A percentile compares a stretch with the other conserved stretches of the same genome.
Evolutionary conservation across 2,113 vertebrate genomes (phyloP).

Genomic region (Bos indicus): DNA sequence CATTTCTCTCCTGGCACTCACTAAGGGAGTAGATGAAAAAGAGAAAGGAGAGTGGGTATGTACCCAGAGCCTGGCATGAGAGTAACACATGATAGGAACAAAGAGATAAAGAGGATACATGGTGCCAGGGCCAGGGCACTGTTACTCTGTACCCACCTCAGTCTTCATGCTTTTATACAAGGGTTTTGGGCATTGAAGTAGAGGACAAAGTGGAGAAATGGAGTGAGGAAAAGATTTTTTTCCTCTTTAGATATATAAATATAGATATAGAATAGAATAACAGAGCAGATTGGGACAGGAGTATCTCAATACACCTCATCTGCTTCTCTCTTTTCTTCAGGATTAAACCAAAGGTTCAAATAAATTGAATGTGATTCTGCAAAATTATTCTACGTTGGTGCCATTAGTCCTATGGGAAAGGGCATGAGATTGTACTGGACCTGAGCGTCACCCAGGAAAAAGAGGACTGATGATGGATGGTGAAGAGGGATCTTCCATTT

Average conservation of each 20-base stretch:
- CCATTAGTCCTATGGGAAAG: neutral
- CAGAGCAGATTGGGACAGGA: neutral
- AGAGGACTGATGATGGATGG: neutral
- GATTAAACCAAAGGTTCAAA: neutral
- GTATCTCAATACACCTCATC: neutral
- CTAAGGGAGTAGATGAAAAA: neutral
- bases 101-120: rapidly evolving
- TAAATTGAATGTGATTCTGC: neutral
- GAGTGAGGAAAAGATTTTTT: neutral
- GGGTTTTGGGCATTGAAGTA: neutral
- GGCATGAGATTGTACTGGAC: neutral
- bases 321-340: neutral
- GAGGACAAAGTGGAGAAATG: neutral
- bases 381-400: neutral
- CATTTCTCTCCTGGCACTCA: neutral
- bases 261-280: neutral
- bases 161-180: neutral
- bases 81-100: neutral
- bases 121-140: neutral
- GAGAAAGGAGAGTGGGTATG: neutral
- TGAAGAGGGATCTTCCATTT: neutral
- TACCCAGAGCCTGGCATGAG: neutral
- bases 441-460: neutral
- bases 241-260: neutral
- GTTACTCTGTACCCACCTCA: neutral